Base-by-base conservation (phyloP, 2,888 invertebrate genomes). In the Listrodromus nycthemerus region DNA sequence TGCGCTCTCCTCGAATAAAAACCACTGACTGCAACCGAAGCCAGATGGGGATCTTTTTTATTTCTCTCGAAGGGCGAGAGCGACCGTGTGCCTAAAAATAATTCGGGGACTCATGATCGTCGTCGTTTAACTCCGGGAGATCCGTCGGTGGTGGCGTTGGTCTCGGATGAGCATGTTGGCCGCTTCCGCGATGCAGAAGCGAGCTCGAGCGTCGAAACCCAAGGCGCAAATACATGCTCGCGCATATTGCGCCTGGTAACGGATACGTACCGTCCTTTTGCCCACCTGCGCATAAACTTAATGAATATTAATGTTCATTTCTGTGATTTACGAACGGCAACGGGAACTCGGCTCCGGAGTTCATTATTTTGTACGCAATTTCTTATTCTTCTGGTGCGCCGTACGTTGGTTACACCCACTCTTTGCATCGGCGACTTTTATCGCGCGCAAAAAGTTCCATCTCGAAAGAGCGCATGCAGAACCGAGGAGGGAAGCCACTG, bases 231-330 rank as follows among this genome's bases (percentile, higher is more conserved):
- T 2, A 55, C 24, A 24, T 10, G 21, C 21, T 6, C 24, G 24
- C 55, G 33, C 50, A 74, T 63, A 63, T 45, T 16, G 13, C 61
- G 61, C 61, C 27, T 7, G 27, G 41, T 58, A 71, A 55, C 19
- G 58, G 58, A 58, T 71, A 58, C 21, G 30, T 27, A 63, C 66
- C 71, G 71, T 70, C 82, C 71, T 74, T 74, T 78, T 80, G 77
- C 85, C 50, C 82, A 82, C 79, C 82, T 85, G 80, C 50, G 41
- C 84, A 76, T 70, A 70, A 84, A 83, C 86, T 80, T 87, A 86
- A 89, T 89, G 88, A 88, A 88, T 89, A 89, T 88, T 88, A 87
- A 89, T 89, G 87, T 85, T 86, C 85, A 86, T 87, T 88, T 87
- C 81, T 82, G 82, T 87, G 87, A 89, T 88, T 89, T 87, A 89